Percentiles rank a stretch among this genome's conserved stretches.
Conservation (phyloP, 2,113 vertebrate species). For the Lophotis ruficrista region DNA sequence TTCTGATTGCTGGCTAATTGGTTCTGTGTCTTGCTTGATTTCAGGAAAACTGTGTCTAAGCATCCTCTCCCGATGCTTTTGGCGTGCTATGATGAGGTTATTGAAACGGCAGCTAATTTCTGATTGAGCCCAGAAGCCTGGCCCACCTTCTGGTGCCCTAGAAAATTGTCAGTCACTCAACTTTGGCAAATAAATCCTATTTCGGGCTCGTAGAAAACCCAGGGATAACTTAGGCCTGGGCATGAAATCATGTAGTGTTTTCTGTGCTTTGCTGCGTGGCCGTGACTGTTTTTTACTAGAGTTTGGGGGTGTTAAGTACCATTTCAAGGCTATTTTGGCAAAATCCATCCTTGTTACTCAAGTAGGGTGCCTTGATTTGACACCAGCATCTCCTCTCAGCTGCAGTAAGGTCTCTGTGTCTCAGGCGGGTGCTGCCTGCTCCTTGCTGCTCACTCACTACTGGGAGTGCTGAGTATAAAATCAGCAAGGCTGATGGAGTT, state of each 20-base stretch:
- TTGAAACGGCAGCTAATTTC: background rate
- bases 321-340: background rate
- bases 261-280: background rate
- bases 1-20: background rate
- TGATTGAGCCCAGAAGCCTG: background rate
- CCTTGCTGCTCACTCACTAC: background rate
- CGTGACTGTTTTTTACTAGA: background rate
- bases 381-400: background rate
- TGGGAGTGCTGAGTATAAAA: background rate
- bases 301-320: background rate
- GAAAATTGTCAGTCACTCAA: background rate
- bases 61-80: background rate
- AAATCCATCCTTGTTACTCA: background rate
- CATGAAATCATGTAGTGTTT: background rate
- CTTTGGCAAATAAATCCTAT: background rate
- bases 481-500: background rate
- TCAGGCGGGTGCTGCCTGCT: background rate
- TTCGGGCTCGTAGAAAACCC: background rate
- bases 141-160: background rate
- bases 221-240: background rate
- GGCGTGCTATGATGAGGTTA: fast-evolving
- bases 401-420: background rate
- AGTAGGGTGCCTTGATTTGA: background rate
- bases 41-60: background rate
- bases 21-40: fast-evolving